Conservation (phyloP, 2,797 vertebrate species). For the Parauchenoglanis ngamensis region DNA sequence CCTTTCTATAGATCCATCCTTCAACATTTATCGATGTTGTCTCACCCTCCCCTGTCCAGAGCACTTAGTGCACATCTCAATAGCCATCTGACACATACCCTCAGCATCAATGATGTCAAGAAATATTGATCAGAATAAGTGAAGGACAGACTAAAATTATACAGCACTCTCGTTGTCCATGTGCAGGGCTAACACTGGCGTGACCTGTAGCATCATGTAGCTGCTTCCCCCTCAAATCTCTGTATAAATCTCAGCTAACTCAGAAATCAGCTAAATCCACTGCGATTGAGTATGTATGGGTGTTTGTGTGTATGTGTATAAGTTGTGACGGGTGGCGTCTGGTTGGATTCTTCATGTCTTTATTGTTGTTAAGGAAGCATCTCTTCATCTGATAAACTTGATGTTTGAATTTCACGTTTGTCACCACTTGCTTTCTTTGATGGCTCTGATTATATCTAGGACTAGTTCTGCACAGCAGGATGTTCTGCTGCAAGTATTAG, state of each 20-base stretch:
- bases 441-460: neutral
- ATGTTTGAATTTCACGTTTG: neutral
- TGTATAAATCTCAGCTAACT: slow-evolving; percentile 41
- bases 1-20: slow-evolving; percentile 6
- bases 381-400: neutral
- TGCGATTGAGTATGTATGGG: neutral
- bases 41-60: slow-evolving; percentile 4
- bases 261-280: neutral
- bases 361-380: neutral
- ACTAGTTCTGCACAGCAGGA: neutral
- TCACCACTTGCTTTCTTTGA: neutral
- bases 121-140: slow-evolving; percentile 55
- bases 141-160: slow-evolving; percentile 55
- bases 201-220: neutral
- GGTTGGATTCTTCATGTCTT: neutral
- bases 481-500: neutral
- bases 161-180: slow-evolving; percentile 35
- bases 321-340: neutral
- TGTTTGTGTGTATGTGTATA: slow-evolving; percentile 28
- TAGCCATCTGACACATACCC: slow-evolving; percentile 33
- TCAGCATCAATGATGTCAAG: slow-evolving; percentile 39
- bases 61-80: slow-evolving; percentile 18
- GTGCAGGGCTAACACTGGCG: slow-evolving; percentile 29
- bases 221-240: slow-evolving; percentile 17
- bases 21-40: slow-evolving; percentile 38